These are phyloP conservation scores for Drosophila kurseongensis DNA, from an alignment of 1,140 invertebrate species.

Conservation along the genomic window DNA sequence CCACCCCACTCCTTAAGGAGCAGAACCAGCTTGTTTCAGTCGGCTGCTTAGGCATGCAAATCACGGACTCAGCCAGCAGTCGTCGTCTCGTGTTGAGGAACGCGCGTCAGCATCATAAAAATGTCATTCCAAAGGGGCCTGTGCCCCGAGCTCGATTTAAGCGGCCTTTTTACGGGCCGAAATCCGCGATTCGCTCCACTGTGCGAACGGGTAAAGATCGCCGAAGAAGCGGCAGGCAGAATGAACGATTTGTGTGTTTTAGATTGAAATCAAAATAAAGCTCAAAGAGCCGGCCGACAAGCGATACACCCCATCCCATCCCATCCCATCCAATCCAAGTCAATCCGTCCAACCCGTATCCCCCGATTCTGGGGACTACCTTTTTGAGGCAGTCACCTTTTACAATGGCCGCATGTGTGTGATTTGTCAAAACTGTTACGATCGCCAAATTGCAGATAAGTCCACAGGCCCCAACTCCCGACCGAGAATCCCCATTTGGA, in stretches of 20 bases:
- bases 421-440: constrained; percentile 84
- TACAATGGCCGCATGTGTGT: constrained; percentile 29
- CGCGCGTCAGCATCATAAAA: constrained; percentile 82
- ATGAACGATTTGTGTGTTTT: constrained; percentile 84
- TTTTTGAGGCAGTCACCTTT: constrained; percentile 25
- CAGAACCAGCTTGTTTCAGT: constrained; percentile 33
- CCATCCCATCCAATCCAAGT: no score
- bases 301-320: constrained; percentile 16
- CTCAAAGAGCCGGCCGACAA: constrained; percentile 65
- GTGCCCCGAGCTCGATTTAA: neutral
- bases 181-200: constrained; percentile 42
- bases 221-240: constrained; percentile 41
- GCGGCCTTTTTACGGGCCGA: constrained; percentile 6
- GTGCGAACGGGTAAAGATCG: constrained; percentile 29
- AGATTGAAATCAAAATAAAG: constrained; percentile 83
- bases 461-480: neutral
- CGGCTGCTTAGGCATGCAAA: constrained; percentile 74
- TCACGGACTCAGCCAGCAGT: constrained; percentile 55
- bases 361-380: constrained; percentile 14
- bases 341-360: no score
- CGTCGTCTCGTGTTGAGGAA: constrained; percentile 66
- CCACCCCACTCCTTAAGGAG: neutral
- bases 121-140: constrained; percentile 64
- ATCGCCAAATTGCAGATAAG: constrained; percentile 81
- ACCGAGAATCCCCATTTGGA: constrained; percentile 12